Percentiles rank a stretch among this genome's conserved stretches.
Conservation (phyloP, 1,140 invertebrate species). For the Orius laevigatus region DNA sequence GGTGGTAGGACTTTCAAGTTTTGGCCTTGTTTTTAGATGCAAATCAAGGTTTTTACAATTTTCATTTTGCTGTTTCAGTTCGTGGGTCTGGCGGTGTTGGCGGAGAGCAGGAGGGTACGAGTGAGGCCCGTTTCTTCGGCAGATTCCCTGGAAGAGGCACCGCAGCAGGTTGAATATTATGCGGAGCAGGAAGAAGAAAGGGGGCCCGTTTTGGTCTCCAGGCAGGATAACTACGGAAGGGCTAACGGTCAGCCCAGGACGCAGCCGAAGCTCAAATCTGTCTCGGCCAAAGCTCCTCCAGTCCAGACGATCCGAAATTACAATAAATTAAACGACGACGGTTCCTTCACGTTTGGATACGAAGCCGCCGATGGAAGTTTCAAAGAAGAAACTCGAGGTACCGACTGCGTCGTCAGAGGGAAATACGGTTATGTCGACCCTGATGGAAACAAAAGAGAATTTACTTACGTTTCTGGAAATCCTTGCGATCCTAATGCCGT, state of each 20-base stretch:
- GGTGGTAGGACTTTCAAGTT: no score
- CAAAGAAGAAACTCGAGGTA: conserved; percentile 72
- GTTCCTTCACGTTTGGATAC: conserved; percentile 74
- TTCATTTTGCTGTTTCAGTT: conserved; percentile 6
- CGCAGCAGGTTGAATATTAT: conserved; percentile 5
- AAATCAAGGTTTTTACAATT: no score
- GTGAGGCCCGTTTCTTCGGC: neutral
- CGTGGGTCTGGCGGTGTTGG: conserved; percentile 4
- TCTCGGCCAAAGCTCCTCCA: conserved; percentile 45
- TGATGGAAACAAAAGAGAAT: conserved; percentile 71
- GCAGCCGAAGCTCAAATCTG: conserved; percentile 20
- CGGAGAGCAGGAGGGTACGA: conserved; percentile 6
- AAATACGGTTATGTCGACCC: conserved; percentile 81
- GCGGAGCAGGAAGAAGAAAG: conserved; percentile 22
- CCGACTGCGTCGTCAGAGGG: conserved; percentile 70
- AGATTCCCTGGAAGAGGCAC: neutral
- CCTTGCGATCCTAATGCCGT: conserved; percentile 68
- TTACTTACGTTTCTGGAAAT: conserved; percentile 81
- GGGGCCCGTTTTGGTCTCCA: conserved; percentile 16
- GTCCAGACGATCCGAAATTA: conserved; percentile 65
- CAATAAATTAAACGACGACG: conserved; percentile 68
- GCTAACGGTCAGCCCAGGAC: conserved; percentile 16
- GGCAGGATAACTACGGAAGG: conserved; percentile 19
- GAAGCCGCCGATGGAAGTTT: conserved; percentile 78
- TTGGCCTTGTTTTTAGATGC: no score